Conservation (phyloP, 2,888 invertebrate genomes). For the Willowsia nigromaculata region DNA sequence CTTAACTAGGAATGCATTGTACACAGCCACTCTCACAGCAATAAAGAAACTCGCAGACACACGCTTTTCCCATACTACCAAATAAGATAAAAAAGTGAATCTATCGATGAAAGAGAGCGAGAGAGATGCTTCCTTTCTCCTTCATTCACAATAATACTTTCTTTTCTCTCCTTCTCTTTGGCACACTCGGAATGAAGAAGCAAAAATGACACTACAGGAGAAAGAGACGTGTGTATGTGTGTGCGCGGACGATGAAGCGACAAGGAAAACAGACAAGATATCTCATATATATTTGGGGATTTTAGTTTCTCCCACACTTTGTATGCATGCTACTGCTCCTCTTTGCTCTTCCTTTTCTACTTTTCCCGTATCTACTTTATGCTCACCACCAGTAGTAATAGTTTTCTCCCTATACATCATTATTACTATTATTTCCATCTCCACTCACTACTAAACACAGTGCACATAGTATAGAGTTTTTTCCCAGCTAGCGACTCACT, state of each 20-base stretch:
- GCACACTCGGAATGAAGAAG: constrained; percentile 40
- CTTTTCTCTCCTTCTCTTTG: constrained; percentile 21
- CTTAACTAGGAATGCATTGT: constrained; percentile 24
- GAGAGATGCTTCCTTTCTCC: constrained; percentile 22
- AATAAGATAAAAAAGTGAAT: constrained; percentile 32
- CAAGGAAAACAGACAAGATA: constrained; percentile 38
- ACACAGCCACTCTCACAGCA: constrained; percentile 1
- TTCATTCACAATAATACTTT: constrained; percentile 32
- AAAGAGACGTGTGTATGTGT: background rate
- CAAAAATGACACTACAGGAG: constrained; percentile 28
- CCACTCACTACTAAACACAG: background rate
- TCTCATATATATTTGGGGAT: constrained; percentile 13
- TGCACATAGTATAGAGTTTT: constrained; percentile 27
- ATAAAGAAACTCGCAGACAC: background rate
- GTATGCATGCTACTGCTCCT: constrained; percentile 15
- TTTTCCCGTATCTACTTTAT: background rate
- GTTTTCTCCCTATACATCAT: background rate
- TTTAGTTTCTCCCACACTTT: constrained; percentile 66
- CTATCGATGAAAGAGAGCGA: constrained; percentile 21
- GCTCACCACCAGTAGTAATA: background rate
- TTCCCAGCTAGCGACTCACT: constrained; percentile 28
- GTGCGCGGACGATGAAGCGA: background rate
- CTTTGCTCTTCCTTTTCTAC: constrained; percentile 30
- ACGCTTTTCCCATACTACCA: background rate
- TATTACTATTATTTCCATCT: constrained; percentile 16